Evolutionary conservation across 2,113 vertebrate species (phyloP), one percentile per base, ranked within the genome.

Genomic region (Seriola dumerili): DNA sequence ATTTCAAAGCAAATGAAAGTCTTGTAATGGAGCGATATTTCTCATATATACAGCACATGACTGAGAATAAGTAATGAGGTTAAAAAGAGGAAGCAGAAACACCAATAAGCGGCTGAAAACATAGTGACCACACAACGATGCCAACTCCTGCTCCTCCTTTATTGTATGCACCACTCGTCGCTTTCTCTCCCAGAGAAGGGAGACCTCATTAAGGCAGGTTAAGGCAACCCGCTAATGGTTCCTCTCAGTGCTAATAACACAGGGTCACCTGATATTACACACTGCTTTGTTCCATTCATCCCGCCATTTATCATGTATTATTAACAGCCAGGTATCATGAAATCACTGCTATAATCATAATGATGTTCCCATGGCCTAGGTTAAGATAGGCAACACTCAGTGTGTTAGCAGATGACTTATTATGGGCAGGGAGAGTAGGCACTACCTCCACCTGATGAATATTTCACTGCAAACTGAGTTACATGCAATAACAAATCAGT

Each of bases 181-280:
- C 90, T 78, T 87, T 85, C 84, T 82, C 88, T 93, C 91, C 90
- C 88, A 73, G 89, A 90, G 87, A 88, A 87, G 85, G 78, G 88
- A 93, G 92, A 94, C 93, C 91, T 94, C 94, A 95, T 95, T 95
- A 94, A 92, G 87, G 89, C 85, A 89, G 94, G 88, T 95, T 94
- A 95, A 93, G 89, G 91, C 85, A 90, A 90, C 85, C 78, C 90
- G 75, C 91, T 94, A 94, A 95, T 94, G 93, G 88, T 83, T 94
- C 91, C 92, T 94, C 90, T 93, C 91, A 90, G 81, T 72, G 89
- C 89, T 93, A 93, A 94, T 94, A 93, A 94, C 88, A 85, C 14
- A n/a, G 85, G 92, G 92, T 92, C 93, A 93, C 85, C 91, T 91
- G 83, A 89, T 94, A 92, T 94, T 91, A 91, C 88, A 93, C 88